Conservation (phyloP, 1,140 invertebrate genomes). For the Leptinotarsa texana region DNA sequence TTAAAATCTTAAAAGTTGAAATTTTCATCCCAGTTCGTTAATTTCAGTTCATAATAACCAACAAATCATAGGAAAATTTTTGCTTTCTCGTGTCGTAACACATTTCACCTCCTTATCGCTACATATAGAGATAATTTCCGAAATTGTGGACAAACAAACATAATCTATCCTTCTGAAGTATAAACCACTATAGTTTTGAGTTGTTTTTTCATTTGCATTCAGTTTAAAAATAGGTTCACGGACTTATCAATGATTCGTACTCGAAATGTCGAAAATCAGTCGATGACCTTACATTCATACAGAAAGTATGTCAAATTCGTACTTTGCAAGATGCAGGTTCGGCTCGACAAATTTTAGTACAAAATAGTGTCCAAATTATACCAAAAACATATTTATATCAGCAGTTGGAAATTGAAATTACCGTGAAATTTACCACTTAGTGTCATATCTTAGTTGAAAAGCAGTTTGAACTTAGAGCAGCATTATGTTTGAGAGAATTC, state of each 20-base stretch:
- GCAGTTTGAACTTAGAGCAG: no score
- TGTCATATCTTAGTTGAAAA: no score
- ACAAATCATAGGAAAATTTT: background rate
- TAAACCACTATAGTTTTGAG: background rate
- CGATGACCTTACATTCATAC: constrained; percentile 8
- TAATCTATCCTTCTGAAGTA: constrained; percentile 1
- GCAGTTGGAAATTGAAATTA: no score
- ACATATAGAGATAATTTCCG: background rate
- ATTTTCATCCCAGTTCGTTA: no score
- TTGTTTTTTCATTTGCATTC: background rate
- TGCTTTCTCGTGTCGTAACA: background rate
- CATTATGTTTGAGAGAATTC: no score
- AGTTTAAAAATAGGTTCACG: constrained; percentile 6
- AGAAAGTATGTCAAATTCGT: background rate
- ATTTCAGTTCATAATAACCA: no score
- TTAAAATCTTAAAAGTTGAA: no score
- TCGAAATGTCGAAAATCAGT: background rate
- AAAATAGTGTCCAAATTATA: background rate
- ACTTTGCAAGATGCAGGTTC: background rate
- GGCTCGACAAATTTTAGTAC: background rate
- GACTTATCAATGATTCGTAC: background rate
- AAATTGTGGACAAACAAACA: constrained; percentile 5
- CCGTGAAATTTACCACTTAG: no score
- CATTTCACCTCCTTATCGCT: constrained; percentile 4
- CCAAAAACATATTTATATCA: no score